Evolutionary conservation across 2,797 vertebrate species (phyloP).

Genomic region (Melanogrammus aeglefinus): DNA sequence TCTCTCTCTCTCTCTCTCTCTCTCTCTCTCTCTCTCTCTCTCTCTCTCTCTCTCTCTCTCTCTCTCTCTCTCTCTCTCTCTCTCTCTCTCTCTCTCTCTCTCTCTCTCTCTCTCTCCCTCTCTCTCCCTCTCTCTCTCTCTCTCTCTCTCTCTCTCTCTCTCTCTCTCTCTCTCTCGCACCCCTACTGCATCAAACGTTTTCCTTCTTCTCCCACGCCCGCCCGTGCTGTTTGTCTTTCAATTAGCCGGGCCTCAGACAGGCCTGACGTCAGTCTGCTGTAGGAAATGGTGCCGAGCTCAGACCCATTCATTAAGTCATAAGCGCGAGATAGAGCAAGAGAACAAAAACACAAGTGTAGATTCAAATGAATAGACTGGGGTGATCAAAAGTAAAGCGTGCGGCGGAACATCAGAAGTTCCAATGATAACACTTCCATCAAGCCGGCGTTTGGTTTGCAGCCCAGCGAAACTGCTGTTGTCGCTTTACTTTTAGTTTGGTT

Average conservation of each 20-base stretch:
- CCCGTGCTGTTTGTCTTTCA: constrained; percentile 37
- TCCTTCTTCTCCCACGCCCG: constrained; percentile 8
- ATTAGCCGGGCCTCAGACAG: constrained; percentile 22
- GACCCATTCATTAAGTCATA: not conserved
- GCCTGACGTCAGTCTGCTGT: constrained; percentile 26
- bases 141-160: not conserved
- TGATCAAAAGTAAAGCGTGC: not conserved
- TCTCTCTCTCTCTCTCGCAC: not conserved
- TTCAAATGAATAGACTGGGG: not conserved
- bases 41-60: not conserved
- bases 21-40: not conserved
- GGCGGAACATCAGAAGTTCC: not conserved
- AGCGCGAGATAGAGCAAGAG: not conserved
- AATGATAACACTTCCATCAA: not conserved
- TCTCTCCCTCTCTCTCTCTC: not conserved
- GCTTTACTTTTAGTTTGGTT: not conserved
- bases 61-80: not conserved
- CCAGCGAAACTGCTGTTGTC: not conserved
- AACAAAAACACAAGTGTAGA: not conserved
- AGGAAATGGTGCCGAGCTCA: constrained; percentile 9
- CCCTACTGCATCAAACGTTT: not conserved
- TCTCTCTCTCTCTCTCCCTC: not conserved
- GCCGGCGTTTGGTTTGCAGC: not conserved
- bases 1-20: not conserved
- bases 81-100: not conserved